Evolutionary conservation across 2,888 invertebrate species (phyloP), one percentile per base, ranked within the genome.

Genomic region (Cephus runcator): DNA sequence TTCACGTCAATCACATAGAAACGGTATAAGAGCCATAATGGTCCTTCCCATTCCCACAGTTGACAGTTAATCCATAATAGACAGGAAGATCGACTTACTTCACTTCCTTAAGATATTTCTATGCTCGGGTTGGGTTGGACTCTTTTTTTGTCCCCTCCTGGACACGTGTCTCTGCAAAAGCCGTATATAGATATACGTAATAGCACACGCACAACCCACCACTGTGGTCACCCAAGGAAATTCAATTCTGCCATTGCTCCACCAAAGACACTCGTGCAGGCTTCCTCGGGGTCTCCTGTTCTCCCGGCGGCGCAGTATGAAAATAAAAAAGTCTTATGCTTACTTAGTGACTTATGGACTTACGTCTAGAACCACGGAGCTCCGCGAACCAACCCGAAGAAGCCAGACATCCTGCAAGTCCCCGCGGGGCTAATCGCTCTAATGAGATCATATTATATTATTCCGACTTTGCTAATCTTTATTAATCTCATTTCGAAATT

Each of bases 371-470:
- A 23, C 56, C 56, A 56, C 56, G 23, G 23, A 56, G 56, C 23
- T 1, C 81, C 79, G 76, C 69, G 33, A 9, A 56, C 73, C 81
- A 80, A 77, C 80, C 80, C 79, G 86, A 86, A 85, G 90, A 90
- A 90, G 90, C 90, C 90, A 90, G 90, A 90, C 90, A 89, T 89
- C 87, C 86, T 86, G 87, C 87, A 86, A 87, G 85, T 85, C 84
- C 84, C 86, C 86, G 84, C 84, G 23, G 85, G 84, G 90, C 89
- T 90, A 90, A 90, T 90, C 90, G 90, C 84, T 87, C 88, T 90
- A 90, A 90, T 87, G 89, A 90, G 90, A 90, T 90, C 90, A 90
- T 89, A 88, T 89, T 90, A 86, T 89, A 90, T 90, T 90, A 90
- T 90, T 90, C 86, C 88, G 85, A 88, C 89, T 89, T 87, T 87